Evolutionary conservation across 2,888 invertebrate genomes (phyloP).

Genomic region (Seira musarum): DNA sequence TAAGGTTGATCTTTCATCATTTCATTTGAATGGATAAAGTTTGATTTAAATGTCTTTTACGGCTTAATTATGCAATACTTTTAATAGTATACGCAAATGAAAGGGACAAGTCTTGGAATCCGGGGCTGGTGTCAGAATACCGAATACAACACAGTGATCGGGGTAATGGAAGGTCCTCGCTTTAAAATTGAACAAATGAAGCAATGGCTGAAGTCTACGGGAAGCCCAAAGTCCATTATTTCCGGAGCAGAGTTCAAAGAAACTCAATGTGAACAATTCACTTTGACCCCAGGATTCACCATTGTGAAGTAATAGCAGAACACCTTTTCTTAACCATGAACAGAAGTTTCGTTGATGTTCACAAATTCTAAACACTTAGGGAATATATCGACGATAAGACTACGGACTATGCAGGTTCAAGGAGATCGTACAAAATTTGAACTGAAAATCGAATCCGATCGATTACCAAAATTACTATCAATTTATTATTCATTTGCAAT

Average conservation of each 20-base stretch:
- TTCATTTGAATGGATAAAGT: not conserved
- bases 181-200: constrained; percentile 71
- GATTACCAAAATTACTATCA: not conserved
- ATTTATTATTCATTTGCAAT: not conserved
- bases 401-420: too few relatives aligned
- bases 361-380: not conserved
- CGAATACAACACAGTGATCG: constrained; percentile 78
- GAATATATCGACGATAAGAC: too few relatives aligned
- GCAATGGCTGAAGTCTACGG: constrained; percentile 78
- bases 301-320: constrained; percentile 48
- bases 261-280: constrained; percentile 72
- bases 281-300: constrained; percentile 39
- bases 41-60: too few relatives aligned
- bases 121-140: constrained; percentile 85
- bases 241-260: constrained; percentile 82
- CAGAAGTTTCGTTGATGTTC: not conserved
- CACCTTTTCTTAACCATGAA: not conserved
- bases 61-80: not conserved
- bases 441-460: not conserved
- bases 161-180: constrained; percentile 70
- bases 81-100: constrained; percentile 77
- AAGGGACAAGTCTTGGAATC: constrained; percentile 78
- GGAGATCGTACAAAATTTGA: too few relatives aligned
- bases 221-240: constrained; percentile 84
- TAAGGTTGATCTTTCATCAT: constrained; percentile 20